phyloP scores from a whole-genome alignment of 2,888 invertebrate genomes.

The Melikaiella ostensackeni region DNA sequence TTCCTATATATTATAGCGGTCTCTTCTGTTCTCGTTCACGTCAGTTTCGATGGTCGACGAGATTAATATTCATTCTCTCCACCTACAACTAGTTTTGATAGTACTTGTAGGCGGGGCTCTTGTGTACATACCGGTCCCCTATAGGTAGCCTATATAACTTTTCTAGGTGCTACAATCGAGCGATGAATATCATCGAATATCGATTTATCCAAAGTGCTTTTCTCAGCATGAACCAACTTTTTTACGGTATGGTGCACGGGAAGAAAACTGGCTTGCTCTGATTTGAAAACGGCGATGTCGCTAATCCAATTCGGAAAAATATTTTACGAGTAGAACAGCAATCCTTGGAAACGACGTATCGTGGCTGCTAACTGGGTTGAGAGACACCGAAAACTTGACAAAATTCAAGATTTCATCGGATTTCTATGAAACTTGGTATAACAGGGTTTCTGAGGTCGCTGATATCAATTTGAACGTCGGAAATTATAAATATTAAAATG shows the following conservation, averaged over 20 bases:
- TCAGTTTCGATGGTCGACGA: conserved; percentile 38
- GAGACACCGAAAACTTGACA: too few relatives aligned
- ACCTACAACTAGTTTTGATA: conserved; percentile 43
- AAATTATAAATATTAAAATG: too few relatives aligned
- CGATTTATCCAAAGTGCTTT: conserved; percentile 44
- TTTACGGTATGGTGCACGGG: conserved; percentile 30
- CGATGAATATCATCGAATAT: conserved; percentile 53
- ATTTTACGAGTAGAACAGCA: conserved; percentile 22
- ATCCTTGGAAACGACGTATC: conserved; percentile 3
- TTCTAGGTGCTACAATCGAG: conserved; percentile 30
- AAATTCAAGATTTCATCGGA: too few relatives aligned
- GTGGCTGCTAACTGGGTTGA: neutral
- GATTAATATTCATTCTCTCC: conserved; percentile 54
- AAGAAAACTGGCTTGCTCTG: conserved; percentile 38
- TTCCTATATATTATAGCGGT: neutral
- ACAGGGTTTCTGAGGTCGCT: too few relatives aligned
- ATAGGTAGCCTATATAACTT: conserved; percentile 44
- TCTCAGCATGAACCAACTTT: conserved; percentile 48
- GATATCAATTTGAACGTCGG: too few relatives aligned
- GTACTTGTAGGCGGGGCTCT: conserved; percentile 45
- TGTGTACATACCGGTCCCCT: conserved; percentile 41
- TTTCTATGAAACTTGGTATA: too few relatives aligned
- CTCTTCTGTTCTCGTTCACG: neutral
- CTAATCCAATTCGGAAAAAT: conserved; percentile 19
- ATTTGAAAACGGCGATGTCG: neutral